Percentiles rank a stretch among this genome's conserved stretches.
Evolutionary conservation across 2,888 invertebrate genomes (phyloP).

Genomic region (Octonoba sinensis): DNA sequence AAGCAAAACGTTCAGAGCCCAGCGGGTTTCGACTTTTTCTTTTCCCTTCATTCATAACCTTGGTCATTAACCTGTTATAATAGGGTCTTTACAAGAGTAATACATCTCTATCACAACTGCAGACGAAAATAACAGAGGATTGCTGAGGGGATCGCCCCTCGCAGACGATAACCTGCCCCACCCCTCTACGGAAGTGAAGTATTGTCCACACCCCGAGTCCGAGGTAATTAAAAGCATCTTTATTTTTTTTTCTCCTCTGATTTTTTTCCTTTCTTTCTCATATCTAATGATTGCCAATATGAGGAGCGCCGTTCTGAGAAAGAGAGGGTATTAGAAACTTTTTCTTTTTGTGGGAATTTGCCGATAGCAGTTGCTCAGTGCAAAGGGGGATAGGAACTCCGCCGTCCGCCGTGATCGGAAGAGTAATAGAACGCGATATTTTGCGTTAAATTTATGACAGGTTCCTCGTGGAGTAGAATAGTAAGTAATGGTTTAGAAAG

Average conservation of each 20-base stretch:
- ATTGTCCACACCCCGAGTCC: slow-evolving; percentile 37
- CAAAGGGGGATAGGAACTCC: too few relatives aligned
- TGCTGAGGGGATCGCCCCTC: background rate
- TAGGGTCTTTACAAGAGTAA: slow-evolving; percentile 21
- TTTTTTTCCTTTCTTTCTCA: slow-evolving; percentile 9
- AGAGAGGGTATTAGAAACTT: too few relatives aligned
- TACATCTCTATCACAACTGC: slow-evolving; percentile 40
- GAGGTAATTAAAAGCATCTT: slow-evolving; percentile 41
- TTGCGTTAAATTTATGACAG: too few relatives aligned
- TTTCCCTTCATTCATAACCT: too few relatives aligned
- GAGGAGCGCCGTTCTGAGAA: slow-evolving; percentile 4
- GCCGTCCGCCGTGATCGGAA: too few relatives aligned
- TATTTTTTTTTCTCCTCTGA: background rate
- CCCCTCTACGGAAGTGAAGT: slow-evolving; percentile 21
- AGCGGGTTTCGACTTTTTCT: too few relatives aligned
- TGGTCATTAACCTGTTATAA: slow-evolving; percentile 51
- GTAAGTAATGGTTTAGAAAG: too few relatives aligned
- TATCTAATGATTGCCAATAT: slow-evolving; percentile 19
- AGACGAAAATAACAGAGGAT: background rate
- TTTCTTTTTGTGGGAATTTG: too few relatives aligned
- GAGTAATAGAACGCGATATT: too few relatives aligned
- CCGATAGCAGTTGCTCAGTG: too few relatives aligned
- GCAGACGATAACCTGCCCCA: slow-evolving; percentile 1
- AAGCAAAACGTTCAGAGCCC: too few relatives aligned
- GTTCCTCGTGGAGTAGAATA: too few relatives aligned